These are phyloP conservation scores for Sceloporus undulatus DNA, from an alignment of 2,113 vertebrate species.

Conservation along the genomic window DNA sequence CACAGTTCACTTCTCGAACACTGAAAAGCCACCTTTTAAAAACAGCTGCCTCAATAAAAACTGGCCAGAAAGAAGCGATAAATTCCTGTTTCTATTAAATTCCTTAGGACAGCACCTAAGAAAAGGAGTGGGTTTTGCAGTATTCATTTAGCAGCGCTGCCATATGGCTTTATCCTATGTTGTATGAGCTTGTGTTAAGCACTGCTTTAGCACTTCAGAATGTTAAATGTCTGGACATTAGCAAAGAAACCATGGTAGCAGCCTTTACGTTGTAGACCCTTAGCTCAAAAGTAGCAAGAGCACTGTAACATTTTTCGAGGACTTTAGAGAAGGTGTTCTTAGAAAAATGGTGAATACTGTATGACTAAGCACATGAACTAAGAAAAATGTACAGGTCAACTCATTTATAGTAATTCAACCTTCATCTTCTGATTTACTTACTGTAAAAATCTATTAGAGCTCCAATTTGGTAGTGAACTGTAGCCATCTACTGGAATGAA, in stretches of 20 bases:
- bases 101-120: constrained; percentile 54
- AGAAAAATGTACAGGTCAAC: constrained; percentile 83
- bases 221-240: constrained; percentile 60
- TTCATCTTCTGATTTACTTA: constrained; percentile 84
- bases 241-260: constrained; percentile 39
- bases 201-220: constrained; percentile 48
- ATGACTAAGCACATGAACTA: constrained; percentile 80
- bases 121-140: constrained; percentile 45
- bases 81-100: constrained; percentile 60
- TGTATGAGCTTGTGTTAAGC: constrained; percentile 37
- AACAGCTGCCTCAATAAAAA: constrained; percentile 68
- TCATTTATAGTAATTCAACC: constrained; percentile 83
- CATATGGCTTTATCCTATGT: constrained; percentile 40
- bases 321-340: constrained; percentile 63
- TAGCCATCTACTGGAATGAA: constrained; percentile 89
- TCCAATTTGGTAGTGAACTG: constrained; percentile 82
- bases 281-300: constrained; percentile 40
- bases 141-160: constrained; percentile 45
- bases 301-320: constrained; percentile 58
- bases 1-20: constrained; percentile 40
- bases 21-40: constrained; percentile 55
- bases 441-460: constrained; percentile 79
- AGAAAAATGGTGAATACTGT: constrained; percentile 68
- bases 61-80: constrained; percentile 48
- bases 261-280: constrained; percentile 37